Percentiles rank a stretch among this genome's conserved stretches.
Evolutionary conservation across 2,797 vertebrate genomes (phyloP).

Genomic region (Mico argentatus): DNA sequence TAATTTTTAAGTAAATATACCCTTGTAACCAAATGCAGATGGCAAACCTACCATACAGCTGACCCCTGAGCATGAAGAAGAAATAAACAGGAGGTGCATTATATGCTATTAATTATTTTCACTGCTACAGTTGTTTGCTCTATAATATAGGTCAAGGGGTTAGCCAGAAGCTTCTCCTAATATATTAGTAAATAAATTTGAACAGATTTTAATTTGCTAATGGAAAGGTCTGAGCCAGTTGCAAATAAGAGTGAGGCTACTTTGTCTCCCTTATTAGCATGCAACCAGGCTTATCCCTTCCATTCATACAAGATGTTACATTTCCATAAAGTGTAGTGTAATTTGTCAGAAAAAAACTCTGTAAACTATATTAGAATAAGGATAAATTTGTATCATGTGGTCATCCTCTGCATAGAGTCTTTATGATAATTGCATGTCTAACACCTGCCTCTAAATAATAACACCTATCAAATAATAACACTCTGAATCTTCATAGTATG

Average conservation of each 20-base stretch:
- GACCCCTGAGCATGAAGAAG: slow-evolving; percentile 80
- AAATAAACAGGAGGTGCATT: slow-evolving; percentile 87
- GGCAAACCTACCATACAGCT: slow-evolving; percentile 76
- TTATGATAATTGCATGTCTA: slow-evolving; percentile 80
- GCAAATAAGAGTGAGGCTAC: slow-evolving; percentile 84
- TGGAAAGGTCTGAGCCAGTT: slow-evolving; percentile 87
- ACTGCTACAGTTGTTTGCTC: slow-evolving; percentile 85
- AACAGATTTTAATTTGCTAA: slow-evolving; percentile 91
- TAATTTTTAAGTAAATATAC: slow-evolving; percentile 87
- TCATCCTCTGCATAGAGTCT: slow-evolving; percentile 74
- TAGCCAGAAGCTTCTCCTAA: slow-evolving; percentile 86
- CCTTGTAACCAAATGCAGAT: slow-evolving; percentile 85
- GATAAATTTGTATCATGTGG: slow-evolving; percentile 80
- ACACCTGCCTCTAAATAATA: slow-evolving; percentile 79
- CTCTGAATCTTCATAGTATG: slow-evolving; percentile 38
- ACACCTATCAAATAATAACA: slow-evolving; percentile 77
- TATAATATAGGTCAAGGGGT: slow-evolving; percentile 86
- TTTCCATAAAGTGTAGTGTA: slow-evolving; percentile 89
- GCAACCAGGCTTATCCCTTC: slow-evolving; percentile 79
- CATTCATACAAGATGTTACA: slow-evolving; percentile 91
- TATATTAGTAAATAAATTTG: slow-evolving; percentile 91
- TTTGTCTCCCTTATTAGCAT: slow-evolving; percentile 88
- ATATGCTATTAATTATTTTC: slow-evolving; percentile 87
- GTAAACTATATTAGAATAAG: slow-evolving; percentile 85
- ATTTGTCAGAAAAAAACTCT: slow-evolving; percentile 84